Evolutionary conservation across 1,140 invertebrate species (phyloP).

Genomic region (Calephelis nemesis): DNA sequence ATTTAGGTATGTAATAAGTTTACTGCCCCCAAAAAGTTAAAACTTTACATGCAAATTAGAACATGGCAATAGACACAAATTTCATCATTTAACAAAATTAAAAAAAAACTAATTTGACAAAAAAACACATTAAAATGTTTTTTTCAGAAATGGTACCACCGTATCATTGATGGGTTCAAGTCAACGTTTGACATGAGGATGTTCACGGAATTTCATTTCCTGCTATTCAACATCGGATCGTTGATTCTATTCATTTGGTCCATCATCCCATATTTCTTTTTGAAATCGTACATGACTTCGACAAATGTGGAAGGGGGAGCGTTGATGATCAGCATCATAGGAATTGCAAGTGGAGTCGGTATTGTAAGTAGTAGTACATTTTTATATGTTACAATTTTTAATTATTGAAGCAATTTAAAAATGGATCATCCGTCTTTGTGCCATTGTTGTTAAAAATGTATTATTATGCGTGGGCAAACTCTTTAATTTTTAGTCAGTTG

Average conservation of each 20-base stretch:
- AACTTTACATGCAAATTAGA: neutral
- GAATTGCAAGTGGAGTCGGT: constrained; percentile 60
- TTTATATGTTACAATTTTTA: too few species aligned
- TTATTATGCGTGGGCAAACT: too few species aligned
- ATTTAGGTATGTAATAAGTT: too few species aligned
- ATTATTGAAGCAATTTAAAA: too few species aligned
- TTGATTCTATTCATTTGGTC: constrained; percentile 91
- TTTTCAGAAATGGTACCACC: constrained; percentile 86
- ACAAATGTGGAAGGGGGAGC: constrained; percentile 49
- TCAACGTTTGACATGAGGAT: constrained; percentile 88
- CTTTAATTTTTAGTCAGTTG: constrained; percentile 39
- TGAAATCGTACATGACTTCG: constrained; percentile 60
- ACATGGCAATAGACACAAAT: neutral
- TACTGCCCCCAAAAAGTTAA: too few species aligned
- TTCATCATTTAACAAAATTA: neutral
- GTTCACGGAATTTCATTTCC: constrained; percentile 88
- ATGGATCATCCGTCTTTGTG: too few species aligned
- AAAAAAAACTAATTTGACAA: too few species aligned
- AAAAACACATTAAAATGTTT: neutral
- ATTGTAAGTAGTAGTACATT: constrained; percentile 70
- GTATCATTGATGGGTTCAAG: constrained; percentile 83
- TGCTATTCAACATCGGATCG: constrained; percentile 89
- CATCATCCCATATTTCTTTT: constrained; percentile 69
- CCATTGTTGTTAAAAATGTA: constrained; percentile 32
- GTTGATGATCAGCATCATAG: constrained; percentile 61